Percentiles rank a stretch among this genome's conserved stretches.
Evolutionary conservation across 2,113 vertebrate species (phyloP).

Genomic region (Daboia siamensis): DNA sequence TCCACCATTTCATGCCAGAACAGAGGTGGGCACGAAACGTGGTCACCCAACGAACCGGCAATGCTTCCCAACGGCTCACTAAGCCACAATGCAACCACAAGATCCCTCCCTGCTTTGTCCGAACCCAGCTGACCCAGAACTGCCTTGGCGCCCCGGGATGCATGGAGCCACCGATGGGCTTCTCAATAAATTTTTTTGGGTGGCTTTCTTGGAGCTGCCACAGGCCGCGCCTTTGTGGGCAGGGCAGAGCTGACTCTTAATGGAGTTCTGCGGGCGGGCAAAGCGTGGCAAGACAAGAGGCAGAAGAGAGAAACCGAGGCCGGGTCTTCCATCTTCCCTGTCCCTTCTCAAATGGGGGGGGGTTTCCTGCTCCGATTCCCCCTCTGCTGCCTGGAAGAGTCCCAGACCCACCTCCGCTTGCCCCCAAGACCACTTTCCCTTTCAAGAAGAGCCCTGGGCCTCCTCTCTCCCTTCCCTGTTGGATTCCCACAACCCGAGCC

Average conservation of each 20-base stretch:
- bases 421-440: not conserved
- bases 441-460: not conserved
- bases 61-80: not conserved
- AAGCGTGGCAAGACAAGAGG: not conserved
- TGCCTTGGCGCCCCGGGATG: not conserved
- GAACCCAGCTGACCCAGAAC: not conserved
- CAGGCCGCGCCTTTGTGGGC: not conserved
- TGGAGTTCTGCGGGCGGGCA: not conserved
- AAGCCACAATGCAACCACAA: not conserved
- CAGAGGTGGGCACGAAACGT: no score
- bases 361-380: not conserved
- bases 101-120: not conserved
- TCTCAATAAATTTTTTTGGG: not conserved
- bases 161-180: not conserved
- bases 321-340: no score
- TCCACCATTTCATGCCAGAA: not conserved
- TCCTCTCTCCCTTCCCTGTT: not conserved
- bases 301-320: not conserved
- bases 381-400: not conserved
- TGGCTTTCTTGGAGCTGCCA: not conserved
- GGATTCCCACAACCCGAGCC: not conserved
- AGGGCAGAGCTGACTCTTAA: not conserved
- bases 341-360: not conserved
- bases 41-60: not conserved
- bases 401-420: not conserved